phyloP scores from a whole-genome alignment of 2,888 invertebrate genomes.

The Onthophagus sagittarius region DNA sequence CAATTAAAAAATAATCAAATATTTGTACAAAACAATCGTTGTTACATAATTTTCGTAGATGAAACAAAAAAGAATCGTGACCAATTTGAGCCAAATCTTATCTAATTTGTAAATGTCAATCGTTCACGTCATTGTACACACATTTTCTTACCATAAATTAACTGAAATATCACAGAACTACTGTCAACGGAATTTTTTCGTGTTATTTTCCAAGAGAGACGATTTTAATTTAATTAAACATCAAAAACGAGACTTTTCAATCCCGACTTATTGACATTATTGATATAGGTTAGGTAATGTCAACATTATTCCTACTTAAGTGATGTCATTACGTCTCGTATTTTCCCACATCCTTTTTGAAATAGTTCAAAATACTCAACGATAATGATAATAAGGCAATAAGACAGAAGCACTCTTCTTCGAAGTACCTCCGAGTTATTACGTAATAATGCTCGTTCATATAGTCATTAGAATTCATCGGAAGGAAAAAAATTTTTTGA shows the following conservation, averaged over 20 bases:
- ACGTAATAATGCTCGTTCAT: too few species aligned
- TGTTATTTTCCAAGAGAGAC: not conserved
- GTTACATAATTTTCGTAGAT: not conserved
- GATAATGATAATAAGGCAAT: not conserved
- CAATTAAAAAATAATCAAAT: too few species aligned
- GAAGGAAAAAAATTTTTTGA: not conserved
- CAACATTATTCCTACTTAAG: too few species aligned
- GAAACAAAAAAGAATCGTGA: not conserved
- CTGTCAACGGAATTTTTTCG: not conserved
- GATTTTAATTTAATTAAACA: not conserved
- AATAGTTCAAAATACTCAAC: not conserved
- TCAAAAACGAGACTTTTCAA: not conserved
- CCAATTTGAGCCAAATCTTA: not conserved
- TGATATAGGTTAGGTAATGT: not conserved
- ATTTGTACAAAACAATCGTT: not conserved
- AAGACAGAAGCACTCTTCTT: not conserved
- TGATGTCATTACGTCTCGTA: too few species aligned
- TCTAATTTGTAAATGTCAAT: not conserved
- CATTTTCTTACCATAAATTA: not conserved
- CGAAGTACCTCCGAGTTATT: too few species aligned
- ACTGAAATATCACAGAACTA: not conserved
- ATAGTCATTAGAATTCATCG: too few species aligned
- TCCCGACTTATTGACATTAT: not conserved
- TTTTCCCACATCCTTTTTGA: too few species aligned
- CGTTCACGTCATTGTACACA: not conserved